Conservation (phyloP, 2,113 vertebrate genomes). For the Natator depressus region DNA sequence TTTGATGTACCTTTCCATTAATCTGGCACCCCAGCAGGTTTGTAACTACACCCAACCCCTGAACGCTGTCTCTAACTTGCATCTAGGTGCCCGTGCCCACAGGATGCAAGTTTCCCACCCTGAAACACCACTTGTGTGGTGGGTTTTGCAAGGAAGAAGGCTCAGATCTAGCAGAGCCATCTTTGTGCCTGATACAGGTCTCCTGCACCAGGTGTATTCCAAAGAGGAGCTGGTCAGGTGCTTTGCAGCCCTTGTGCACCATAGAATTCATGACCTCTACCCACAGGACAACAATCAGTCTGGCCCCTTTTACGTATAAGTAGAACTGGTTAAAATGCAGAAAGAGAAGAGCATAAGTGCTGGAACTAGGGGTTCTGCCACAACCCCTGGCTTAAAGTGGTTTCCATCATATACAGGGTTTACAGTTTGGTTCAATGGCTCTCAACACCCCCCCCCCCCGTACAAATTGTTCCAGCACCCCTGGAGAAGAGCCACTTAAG, state of each 20-base stretch:
- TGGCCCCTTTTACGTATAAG: background rate
- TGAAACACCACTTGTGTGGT: background rate
- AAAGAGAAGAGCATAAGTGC: background rate
- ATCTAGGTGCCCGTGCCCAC: background rate
- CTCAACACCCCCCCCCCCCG: too few relatives aligned
- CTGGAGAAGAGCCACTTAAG: background rate
- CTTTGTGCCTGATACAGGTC: background rate
- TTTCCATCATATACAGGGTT: too few relatives aligned
- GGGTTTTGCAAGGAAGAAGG: background rate
- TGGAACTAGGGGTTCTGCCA: too few relatives aligned
- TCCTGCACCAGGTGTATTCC: background rate
- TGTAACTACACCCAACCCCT: background rate
- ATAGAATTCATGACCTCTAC: background rate
- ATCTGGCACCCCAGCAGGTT: background rate
- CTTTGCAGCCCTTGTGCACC: background rate
- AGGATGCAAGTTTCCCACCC: background rate
- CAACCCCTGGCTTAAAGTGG: too few relatives aligned
- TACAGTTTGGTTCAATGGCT: too few relatives aligned
- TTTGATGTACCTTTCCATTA: background rate
- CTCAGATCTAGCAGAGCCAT: background rate
- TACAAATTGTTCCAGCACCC: too few relatives aligned
- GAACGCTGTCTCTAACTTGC: background rate
- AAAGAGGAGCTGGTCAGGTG: background rate
- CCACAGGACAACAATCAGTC: background rate
- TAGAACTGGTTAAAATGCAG: background rate